Conservation (phyloP, 2,888 invertebrate species). For the Agonopterix arenella region DNA sequence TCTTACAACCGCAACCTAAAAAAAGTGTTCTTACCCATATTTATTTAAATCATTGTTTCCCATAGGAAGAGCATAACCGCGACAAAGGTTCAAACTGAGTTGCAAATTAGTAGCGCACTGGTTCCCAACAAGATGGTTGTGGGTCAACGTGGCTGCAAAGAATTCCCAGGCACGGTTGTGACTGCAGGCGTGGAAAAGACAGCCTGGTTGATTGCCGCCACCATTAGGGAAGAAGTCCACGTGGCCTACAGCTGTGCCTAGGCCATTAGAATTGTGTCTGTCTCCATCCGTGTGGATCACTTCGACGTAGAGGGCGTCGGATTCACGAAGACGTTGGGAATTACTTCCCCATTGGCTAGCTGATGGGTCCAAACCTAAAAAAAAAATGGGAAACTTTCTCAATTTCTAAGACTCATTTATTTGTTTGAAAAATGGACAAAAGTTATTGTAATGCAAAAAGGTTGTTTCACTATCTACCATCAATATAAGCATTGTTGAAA, state of each 20-base stretch:
- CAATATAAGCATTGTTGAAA: too few relatives aligned
- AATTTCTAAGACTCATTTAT: too few relatives aligned
- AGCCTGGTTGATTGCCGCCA: conserved; percentile 80
- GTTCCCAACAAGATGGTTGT: conserved; percentile 26
- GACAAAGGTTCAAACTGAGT: conserved; percentile 31
- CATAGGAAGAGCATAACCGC: conserved; percentile 25
- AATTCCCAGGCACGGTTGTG: conserved; percentile 46
- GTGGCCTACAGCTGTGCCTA: conserved; percentile 85
- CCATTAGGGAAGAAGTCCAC: conserved; percentile 94
- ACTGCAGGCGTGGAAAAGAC: conserved; percentile 32
- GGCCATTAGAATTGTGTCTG: conserved; percentile 66
- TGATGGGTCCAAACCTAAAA: conserved; percentile 43
- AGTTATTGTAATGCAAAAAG: too few relatives aligned
- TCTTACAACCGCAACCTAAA: too few relatives aligned
- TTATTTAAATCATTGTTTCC: conserved; percentile 35
- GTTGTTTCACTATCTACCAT: too few relatives aligned
- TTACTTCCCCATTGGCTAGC: conserved; percentile 30
- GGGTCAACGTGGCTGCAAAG: conserved; percentile 33
- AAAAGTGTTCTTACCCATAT: conserved; percentile 24
- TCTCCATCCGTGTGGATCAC: conserved; percentile 50
- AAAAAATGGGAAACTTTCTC: too few relatives aligned
- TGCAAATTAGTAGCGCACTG: conserved; percentile 27
- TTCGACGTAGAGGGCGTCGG: conserved; percentile 50
- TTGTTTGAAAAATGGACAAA: too few relatives aligned
- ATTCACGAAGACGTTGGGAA: conserved; percentile 23